Evolutionary conservation across 2,797 vertebrate genomes (phyloP).

Genomic region (Nyctibius grandis): DNA sequence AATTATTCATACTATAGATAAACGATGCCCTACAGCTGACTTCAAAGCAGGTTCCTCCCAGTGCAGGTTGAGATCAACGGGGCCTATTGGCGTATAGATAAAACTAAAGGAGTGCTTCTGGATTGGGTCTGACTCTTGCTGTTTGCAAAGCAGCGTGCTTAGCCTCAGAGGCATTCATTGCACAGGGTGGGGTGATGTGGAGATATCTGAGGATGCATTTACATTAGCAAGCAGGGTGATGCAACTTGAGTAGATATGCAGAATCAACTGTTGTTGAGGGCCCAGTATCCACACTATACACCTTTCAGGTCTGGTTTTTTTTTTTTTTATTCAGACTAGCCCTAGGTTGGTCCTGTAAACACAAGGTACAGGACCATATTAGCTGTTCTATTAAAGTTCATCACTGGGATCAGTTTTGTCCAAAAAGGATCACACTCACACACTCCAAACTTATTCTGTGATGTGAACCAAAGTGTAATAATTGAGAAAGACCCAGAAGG

Average conservation of each 20-base stretch:
- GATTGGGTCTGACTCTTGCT: background rate
- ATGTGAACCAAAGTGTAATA: background rate
- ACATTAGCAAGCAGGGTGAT: background rate
- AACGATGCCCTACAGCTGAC: background rate
- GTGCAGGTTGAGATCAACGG: background rate
- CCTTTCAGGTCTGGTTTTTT: fast-evolving
- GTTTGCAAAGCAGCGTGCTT: background rate
- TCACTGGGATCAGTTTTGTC: background rate
- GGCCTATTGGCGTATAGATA: background rate
- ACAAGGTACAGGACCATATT: background rate
- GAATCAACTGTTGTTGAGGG: background rate
- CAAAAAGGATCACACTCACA: background rate
- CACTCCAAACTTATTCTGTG: background rate
- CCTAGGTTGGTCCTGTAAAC: background rate
- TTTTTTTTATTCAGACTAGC: background rate
- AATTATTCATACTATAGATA: background rate
- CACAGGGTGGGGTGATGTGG: background rate
- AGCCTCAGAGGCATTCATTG: background rate
- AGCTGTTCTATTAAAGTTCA: background rate
- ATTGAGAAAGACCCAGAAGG: background rate
- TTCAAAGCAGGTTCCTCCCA: background rate
- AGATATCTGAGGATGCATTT: background rate
- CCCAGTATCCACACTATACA: background rate
- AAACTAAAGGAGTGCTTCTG: background rate
- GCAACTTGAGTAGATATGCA: background rate